Percentiles rank a stretch among this genome's conserved stretches.
Evolutionary conservation across 1,140 invertebrate species (phyloP).

Genomic region (Panulirus ornatus): DNA sequence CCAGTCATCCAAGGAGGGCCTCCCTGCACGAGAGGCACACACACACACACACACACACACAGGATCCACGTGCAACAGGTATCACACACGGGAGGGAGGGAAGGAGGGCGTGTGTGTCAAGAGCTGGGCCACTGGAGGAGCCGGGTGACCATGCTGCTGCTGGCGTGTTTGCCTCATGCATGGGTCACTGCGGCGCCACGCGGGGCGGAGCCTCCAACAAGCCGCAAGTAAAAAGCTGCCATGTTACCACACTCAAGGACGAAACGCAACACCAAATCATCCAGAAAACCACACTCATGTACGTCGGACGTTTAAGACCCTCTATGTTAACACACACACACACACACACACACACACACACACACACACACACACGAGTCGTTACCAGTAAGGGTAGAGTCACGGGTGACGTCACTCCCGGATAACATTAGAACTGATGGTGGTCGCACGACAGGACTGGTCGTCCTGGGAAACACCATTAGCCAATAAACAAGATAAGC

Average conservation of each 20-base stretch:
- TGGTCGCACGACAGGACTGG: too few species aligned
- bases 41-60: not conserved
- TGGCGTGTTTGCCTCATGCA: not conserved
- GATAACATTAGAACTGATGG: too few species aligned
- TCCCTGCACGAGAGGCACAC: not conserved
- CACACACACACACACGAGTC: not conserved
- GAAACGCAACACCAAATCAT: not conserved
- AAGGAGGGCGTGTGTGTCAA: not conserved
- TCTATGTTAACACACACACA: slow-evolving; percentile 28
- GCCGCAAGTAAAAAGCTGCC: not conserved
- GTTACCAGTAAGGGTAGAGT: too few species aligned
- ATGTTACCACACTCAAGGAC: not conserved
- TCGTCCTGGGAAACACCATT: too few species aligned
- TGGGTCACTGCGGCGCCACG: not conserved
- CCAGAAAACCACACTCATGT: not conserved
- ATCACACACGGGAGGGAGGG: not conserved
- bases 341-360: slow-evolving; percentile 22
- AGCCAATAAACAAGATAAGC: too few species aligned
- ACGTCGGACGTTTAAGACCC: not conserved
- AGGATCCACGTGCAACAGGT: too few species aligned
- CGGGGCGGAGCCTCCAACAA: not conserved
- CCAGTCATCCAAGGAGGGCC: too few species aligned
- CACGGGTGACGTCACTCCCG: too few species aligned
- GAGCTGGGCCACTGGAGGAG: not conserved
- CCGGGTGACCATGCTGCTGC: not conserved